Evolutionary conservation across 2,888 invertebrate species (phyloP), one percentile per base, ranked within the genome.

Genomic region (Oxycera nigricornis): DNA sequence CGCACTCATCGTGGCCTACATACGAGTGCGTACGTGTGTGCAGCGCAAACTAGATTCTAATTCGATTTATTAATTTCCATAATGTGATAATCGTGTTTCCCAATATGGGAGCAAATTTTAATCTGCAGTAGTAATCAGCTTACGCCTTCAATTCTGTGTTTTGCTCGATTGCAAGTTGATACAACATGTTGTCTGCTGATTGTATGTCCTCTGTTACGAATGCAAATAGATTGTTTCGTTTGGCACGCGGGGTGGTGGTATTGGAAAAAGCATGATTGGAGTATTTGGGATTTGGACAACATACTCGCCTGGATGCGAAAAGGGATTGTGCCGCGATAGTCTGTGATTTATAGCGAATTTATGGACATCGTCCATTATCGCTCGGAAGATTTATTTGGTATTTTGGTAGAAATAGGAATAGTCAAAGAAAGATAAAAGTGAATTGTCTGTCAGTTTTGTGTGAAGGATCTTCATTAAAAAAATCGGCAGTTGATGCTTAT

Each of bases 71-170:
- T 26, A 59, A 28, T 17, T 24, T 59, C 62, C 39, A 39, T 26
- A 26, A 35, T 39, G 62, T 35, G 62, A 35, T 39, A 17, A 20
- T 28, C 68, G 20, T 30, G 39, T 28, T 26, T 7, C 52, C 68
- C 17, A 68, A 68, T 68, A 68, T 68, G 68, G 68, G 2, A 20
- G 68, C 50, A 50, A 52, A 52, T 68, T 68, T 68, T 68, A 68
- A 68, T 68, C 68, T 50, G 68, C 52, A 50, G 68, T 68, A 68
- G 68, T 68, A 68, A 68, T 68, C 68, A 68, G 68, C 68, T 68
- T 68, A 68, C 68, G 68, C 68, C 68, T 68, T 46, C 28, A 20
- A 35, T 62, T 30, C 39, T 17, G 11, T 62, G 62, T 62, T 62
- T 62, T 26, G 4, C 62, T 59, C 26, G 26, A 6, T 50, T 6